Evolutionary conservation across 2,113 vertebrate genomes (phyloP).

Genomic region (Pica pica): DNA sequence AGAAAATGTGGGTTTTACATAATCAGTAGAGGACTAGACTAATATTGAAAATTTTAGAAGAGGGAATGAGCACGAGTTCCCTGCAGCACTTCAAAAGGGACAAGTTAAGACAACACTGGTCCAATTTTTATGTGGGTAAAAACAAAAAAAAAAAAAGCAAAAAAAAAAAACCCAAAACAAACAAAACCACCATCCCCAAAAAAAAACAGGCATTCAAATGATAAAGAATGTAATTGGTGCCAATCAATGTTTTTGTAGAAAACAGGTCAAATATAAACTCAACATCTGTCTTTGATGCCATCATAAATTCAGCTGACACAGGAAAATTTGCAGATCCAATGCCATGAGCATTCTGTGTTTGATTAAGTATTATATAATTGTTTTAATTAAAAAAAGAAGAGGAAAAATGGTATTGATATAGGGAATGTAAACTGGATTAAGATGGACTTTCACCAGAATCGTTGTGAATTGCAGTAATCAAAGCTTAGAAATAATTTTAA

Average conservation of each 20-base stretch:
- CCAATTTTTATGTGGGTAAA: not conserved
- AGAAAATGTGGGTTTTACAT: not conserved
- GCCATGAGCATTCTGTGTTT: not conserved
- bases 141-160: not conserved
- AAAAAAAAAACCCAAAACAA: not conserved
- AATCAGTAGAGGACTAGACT: not conserved
- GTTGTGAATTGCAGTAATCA: not conserved
- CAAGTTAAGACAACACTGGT: not conserved
- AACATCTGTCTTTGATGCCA: not conserved
- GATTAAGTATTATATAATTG: not conserved
- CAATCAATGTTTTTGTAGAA: conserved; percentile 20
- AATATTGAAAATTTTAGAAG: not conserved
- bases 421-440: not conserved
- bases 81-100: not conserved
- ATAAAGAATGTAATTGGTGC: not conserved
- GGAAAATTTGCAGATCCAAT: not conserved
- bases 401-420: fast-evolving
- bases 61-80: not conserved
- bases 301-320: not conserved
- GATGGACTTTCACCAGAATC: not conserved
- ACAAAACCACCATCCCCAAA: fast-evolving
- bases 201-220: not conserved
- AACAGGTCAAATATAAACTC: conserved; percentile 11
- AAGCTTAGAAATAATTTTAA: not conserved
- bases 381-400: not conserved